Evolutionary conservation across 2,888 invertebrate species (phyloP).

Genomic region (Phytoseiulus persimilis): DNA sequence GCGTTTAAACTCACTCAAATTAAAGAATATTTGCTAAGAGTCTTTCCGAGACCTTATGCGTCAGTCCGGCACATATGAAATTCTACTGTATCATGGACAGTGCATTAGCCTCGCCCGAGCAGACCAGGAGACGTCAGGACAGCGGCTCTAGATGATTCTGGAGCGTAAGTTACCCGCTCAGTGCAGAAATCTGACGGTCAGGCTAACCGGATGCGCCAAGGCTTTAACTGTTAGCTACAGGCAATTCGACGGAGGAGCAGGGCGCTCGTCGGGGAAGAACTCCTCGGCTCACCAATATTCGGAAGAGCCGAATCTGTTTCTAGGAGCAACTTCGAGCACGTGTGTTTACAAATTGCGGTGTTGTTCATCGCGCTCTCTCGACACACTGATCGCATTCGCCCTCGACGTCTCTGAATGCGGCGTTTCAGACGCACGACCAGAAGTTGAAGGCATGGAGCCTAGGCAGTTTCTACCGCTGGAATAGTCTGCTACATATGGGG

Average conservation of each 20-base stretch:
- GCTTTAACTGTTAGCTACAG: too few species aligned
- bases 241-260: too few species aligned
- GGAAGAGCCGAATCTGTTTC: not conserved
- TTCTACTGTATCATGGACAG: constrained; percentile 35
- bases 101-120: not conserved
- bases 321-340: not conserved
- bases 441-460: too few species aligned
- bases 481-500: too few species aligned
- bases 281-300: not conserved
- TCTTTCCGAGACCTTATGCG: not conserved
- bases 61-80: constrained; percentile 23
- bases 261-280: not conserved
- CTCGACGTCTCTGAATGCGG: too few species aligned
- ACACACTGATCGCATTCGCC: not conserved
- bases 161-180: too few species aligned
- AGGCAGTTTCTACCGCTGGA: too few species aligned
- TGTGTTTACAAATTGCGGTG: not conserved
- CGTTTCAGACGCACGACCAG: too few species aligned
- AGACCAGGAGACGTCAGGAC: not conserved
- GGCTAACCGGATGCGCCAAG: too few species aligned
- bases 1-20: not conserved
- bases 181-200: too few species aligned
- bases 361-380: not conserved
- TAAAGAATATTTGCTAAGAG: not conserved
- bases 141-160: constrained; percentile 16